Evolutionary conservation across 92 coral and sea anemone genomes (phyloP).

Genomic region (Palythoa grandiflora): DNA sequence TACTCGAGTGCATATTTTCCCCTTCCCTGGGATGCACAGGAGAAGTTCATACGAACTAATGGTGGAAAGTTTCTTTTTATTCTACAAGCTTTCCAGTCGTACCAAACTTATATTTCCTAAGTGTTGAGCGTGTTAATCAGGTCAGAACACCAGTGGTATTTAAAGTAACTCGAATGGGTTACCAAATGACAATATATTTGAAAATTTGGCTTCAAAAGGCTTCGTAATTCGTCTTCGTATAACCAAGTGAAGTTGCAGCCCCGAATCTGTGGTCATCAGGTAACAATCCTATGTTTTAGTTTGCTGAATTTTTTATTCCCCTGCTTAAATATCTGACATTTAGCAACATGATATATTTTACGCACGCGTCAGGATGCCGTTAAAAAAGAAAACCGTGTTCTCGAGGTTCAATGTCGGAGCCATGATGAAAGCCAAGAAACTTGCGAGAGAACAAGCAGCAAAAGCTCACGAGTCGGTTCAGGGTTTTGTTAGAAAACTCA

Average conservation of each 20-base stretch:
- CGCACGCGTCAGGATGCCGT: conserved; percentile 26
- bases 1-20: conserved; percentile 8
- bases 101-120: conserved; percentile 2
- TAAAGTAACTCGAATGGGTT: conserved; percentile 2
- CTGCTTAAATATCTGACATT: conserved; percentile 10
- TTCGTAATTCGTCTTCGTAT: conserved; percentile 6
- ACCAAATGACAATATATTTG: background rate
- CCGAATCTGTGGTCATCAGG: conserved; percentile 26
- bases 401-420: conserved; percentile 37
- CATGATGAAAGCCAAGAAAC: conserved; percentile 45
- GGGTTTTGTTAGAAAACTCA: conserved; percentile 15
- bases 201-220: conserved; percentile 7
- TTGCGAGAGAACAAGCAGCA: conserved; percentile 20
- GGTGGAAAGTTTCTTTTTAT: conserved; percentile 1
- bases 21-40: conserved; percentile 1
- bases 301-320: conserved; percentile 15
- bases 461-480: conserved; percentile 35
- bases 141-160: conserved; percentile 9
- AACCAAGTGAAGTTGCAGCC: conserved; percentile 5
- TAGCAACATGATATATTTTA: background rate
- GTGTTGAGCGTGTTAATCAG: conserved; percentile 1
- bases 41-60: background rate
- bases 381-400: conserved; percentile 29
- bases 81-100: conserved; percentile 9
- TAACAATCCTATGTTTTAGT: conserved; percentile 40